phyloP scores from a whole-genome alignment of 2,888 invertebrate species.

The Diarsia mendica region DNA sequence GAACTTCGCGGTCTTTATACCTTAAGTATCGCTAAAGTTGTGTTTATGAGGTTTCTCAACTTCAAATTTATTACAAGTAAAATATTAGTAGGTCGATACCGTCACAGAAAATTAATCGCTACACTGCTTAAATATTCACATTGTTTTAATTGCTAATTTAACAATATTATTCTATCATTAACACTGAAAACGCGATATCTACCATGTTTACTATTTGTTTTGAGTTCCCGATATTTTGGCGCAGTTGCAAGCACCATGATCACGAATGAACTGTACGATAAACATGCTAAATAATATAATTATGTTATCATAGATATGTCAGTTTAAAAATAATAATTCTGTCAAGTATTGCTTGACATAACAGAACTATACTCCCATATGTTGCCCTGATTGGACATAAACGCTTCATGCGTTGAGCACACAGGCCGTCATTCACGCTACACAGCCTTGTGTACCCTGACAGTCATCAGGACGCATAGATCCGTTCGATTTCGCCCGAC shows the following conservation, averaged over 20 bases:
- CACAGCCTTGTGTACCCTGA: slow-evolving; percentile 15
- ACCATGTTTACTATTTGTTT: too few relatives aligned
- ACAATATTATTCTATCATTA: not conserved
- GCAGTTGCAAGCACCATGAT: too few relatives aligned
- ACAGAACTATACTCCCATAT: not conserved
- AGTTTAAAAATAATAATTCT: not conserved
- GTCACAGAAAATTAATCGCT: not conserved
- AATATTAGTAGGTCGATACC: not conserved
- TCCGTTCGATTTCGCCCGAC: slow-evolving; percentile 31
- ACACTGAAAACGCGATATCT: too few relatives aligned
- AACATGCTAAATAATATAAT: too few relatives aligned
- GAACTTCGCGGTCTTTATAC: not conserved
- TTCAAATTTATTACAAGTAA: not conserved
- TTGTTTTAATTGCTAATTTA: too few relatives aligned
- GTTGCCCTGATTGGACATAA: slow-evolving; percentile 1
- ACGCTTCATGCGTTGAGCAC: slow-evolving; percentile 13
- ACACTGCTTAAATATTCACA: not conserved
- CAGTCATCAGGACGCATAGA: slow-evolving; percentile 47
- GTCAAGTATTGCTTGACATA: not conserved
- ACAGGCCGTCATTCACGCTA: slow-evolving; percentile 13
- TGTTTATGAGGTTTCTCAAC: not conserved
- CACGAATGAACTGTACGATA: too few relatives aligned
- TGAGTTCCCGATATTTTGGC: too few relatives aligned
- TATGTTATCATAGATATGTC: too few relatives aligned
- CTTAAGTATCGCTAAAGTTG: not conserved